phyloP scores from a whole-genome alignment of 1,140 invertebrate species.

The Bicyclus anynana region DNA sequence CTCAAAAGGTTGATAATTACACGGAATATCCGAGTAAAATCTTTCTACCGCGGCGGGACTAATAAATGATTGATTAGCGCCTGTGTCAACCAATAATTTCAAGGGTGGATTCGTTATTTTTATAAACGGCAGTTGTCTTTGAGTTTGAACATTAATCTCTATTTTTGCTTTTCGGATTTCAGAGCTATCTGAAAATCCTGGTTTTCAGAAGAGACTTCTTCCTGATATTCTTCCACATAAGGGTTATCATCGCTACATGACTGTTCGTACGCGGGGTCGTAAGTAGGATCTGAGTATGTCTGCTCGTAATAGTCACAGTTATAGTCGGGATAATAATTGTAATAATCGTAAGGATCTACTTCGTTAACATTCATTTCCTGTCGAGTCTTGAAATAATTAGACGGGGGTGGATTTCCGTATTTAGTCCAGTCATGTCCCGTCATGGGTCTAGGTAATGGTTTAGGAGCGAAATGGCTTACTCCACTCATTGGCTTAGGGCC shows the following conservation, averaged over 20 bases:
- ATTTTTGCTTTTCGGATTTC: slow-evolving; percentile 16
- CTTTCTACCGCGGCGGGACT: too few species aligned
- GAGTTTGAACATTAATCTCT: slow-evolving; percentile 29
- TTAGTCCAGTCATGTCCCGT: neutral
- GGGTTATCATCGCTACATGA: neutral
- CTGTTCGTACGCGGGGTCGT: neutral
- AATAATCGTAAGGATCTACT: neutral
- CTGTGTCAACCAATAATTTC: slow-evolving; percentile 14
- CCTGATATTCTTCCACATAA: neutral
- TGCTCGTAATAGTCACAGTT: neutral
- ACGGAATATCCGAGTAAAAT: too few species aligned
- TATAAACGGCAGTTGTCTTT: slow-evolving; percentile 24
- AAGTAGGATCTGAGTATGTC: neutral
- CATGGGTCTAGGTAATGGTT: neutral
- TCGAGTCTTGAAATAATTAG: neutral
- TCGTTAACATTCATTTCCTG: neutral
- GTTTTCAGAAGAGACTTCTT: neutral
- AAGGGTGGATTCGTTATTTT: slow-evolving; percentile 20
- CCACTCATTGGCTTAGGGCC: neutral
- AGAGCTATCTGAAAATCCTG: neutral
- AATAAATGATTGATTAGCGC: too few species aligned
- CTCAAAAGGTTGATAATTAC: too few species aligned
- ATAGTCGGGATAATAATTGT: neutral
- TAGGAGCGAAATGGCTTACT: neutral
- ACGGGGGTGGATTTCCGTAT: neutral